These are phyloP conservation scores for Falco novaeseelandiae DNA, from an alignment of 2,797 vertebrate genomes.

Conservation along the genomic window DNA sequence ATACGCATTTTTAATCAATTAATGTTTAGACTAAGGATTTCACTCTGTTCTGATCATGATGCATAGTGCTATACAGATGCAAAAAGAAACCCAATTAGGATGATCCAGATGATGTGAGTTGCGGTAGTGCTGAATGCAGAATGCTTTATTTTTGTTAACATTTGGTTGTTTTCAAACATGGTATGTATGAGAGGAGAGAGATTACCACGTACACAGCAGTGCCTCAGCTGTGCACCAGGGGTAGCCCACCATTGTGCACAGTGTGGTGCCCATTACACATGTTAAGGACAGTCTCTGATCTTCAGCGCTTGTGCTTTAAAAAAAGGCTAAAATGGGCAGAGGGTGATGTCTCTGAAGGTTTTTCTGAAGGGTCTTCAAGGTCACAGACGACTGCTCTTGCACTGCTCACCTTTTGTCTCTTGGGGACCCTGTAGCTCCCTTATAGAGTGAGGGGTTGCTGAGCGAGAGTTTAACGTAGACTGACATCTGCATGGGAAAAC, in stretches of 20 bases:
- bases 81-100: background rate
- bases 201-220: background rate
- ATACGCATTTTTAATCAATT: background rate
- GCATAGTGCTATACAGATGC: background rate
- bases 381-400: background rate
- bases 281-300: background rate
- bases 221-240: background rate
- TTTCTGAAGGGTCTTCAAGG: background rate
- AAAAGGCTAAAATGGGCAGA: background rate
- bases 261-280: background rate
- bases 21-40: background rate
- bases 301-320: background rate
- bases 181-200: background rate
- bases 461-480: background rate
- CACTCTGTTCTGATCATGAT: background rate
- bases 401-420: background rate
- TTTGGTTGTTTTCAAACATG: background rate
- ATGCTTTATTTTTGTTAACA: background rate
- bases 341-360: background rate
- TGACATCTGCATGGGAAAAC: rapidly evolving
- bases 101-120: background rate
- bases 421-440: background rate
- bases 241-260: background rate
- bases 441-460: background rate
- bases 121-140: background rate